Evolutionary conservation across 2,888 invertebrate species (phyloP), one percentile per base, ranked within the genome.

Genomic region (Leucania comma): DNA sequence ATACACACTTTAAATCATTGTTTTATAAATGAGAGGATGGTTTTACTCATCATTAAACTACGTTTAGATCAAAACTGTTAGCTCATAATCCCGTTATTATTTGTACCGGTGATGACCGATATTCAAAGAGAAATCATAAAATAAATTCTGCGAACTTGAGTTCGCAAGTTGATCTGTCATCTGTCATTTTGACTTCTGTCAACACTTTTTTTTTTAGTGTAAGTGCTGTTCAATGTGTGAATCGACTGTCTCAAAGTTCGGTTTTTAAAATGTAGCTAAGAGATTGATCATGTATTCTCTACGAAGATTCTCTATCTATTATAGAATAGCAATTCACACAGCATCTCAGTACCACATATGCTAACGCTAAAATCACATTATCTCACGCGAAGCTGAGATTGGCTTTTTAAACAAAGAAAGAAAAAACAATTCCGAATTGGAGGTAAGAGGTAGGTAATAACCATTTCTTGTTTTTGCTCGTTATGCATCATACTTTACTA

Each of bases 41-140:
- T 42, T 53, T 48, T 35, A 56, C 22, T 72, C 72, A 72, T 78
- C 51, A 67, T 38, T 9, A 29, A 32, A 62, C 54, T 62, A 32
- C 60, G 38, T 57, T 73, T 46, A 56, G 20, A 68, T 64, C 61
- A 62, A 83, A 80, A 68, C 61, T 74, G 61, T 78, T 78, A 53
- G 60, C 53, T 50, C 53, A 70, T 58, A 81, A 58, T 72, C 62
- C 84, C 84, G 81, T 83, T 76, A 83, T 62, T 79, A 29, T 32
- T 58, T 29, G 54, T 72, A 67, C 74, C 80, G 80, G 80, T 79
- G 29, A 48, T 79, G 60, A 83, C 83, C 80, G 80, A 54, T 73
- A 73, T 56, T 58, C 64, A 68, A 83, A 83, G 80, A 79, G 83
- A 79, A 79, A 82, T 67, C 75, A 53, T 51, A 59, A 78, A 64